Base-by-base conservation (phyloP, 2,888 invertebrate genomes). In the Eilema depressum region DNA sequence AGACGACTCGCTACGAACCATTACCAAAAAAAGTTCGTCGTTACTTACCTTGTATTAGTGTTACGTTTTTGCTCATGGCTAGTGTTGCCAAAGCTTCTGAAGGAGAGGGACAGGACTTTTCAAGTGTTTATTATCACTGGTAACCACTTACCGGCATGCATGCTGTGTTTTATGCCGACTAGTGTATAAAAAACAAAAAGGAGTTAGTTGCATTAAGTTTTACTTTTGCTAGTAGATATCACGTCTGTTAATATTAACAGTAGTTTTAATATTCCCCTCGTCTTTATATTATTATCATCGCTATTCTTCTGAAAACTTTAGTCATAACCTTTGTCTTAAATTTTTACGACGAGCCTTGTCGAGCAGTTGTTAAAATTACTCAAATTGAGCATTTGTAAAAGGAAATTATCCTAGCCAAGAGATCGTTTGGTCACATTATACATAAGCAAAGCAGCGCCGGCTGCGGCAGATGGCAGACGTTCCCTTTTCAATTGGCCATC, bases 401-500 rank as follows among this genome's bases (percentile, higher is more conserved):
- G 76, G 75, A 64, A 37, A 70, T 69, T 82, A 82, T 88, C 88
- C 86, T 76, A 65, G 69, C 72, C 74, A 79, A 80, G 68, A 73
- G 70, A 79, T 79, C 85, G 85, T 86, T 86, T 91, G 90, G 90
- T 88, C 85, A 83, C 90, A 87, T 82, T 82, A 83, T 76, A 78
- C 80, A 78, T 72, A 74, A 80, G 81, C 76, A 80, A 30, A 77
- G 80, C 80, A 80, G 81, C 86, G 89, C 90, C 92, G 92, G 91
- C 86, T 92, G 93, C 87, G 89, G 86, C 94, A 94, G 94, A 93
- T 93, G 93, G 86, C 77, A 87, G 88, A 83, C 85, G 88, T 86
- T 92, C 92, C 93, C 93, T 91, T 91, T 93, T 91, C 93, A 92
- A 93, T 94, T 93, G 93, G 87, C 91, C 91, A 88, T 92, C 90